phyloP scores from a whole-genome alignment of 2,113 vertebrate genomes.

The Takifugu bimaculatus region DNA sequence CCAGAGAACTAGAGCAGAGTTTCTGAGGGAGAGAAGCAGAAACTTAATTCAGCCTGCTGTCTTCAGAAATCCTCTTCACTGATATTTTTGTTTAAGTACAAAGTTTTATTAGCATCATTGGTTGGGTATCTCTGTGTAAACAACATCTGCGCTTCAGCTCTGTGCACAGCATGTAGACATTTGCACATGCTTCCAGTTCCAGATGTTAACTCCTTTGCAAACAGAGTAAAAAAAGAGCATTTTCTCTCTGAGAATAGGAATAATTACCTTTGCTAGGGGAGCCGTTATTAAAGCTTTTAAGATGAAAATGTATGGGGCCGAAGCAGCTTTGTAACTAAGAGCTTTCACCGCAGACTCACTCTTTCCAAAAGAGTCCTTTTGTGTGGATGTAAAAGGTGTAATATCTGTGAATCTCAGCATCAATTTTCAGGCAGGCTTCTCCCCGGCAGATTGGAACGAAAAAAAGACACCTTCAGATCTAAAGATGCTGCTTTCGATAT shows the following conservation, averaged over 20 bases:
- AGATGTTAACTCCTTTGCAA: constrained; percentile 37
- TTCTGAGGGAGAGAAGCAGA: too few relatives aligned
- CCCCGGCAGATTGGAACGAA: constrained; percentile 4
- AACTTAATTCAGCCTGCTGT: too few relatives aligned
- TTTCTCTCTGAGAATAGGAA: constrained; percentile 20
- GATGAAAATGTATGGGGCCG: constrained; percentile 41
- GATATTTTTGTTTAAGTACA: neutral
- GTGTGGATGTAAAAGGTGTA: neutral
- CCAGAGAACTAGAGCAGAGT: neutral
- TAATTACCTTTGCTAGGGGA: constrained; percentile 38
- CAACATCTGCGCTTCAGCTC: constrained; percentile 58
- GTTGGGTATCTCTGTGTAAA: constrained; percentile 45
- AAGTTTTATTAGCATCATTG: constrained; percentile 34
- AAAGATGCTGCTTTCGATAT: neutral
- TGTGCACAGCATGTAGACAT: too few relatives aligned
- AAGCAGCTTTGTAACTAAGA: constrained; percentile 43
- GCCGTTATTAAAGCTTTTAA: constrained; percentile 49
- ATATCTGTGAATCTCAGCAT: constrained; percentile 4
- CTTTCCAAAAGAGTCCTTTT: constrained; percentile 31
- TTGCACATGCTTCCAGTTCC: constrained; percentile 4
- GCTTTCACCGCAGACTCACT: constrained; percentile 10
- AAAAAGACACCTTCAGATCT: constrained; percentile 3
- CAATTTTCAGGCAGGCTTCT: constrained; percentile 14
- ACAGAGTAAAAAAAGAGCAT: constrained; percentile 23
- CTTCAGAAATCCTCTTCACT: too few relatives aligned